Base-by-base conservation (phyloP, 2,113 vertebrate genomes). In the Barbus barbus region DNA sequence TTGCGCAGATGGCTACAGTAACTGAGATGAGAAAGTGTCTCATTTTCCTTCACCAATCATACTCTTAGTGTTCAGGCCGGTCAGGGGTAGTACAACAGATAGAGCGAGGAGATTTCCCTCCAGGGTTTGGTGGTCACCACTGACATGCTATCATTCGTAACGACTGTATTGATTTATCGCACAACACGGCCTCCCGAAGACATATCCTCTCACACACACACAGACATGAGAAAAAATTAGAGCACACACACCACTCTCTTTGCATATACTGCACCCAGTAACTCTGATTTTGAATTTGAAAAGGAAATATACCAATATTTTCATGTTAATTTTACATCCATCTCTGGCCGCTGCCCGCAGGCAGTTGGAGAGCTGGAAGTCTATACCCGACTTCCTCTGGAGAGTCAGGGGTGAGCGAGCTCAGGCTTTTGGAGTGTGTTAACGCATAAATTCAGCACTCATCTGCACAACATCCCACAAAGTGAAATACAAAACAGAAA, bases 391-490 rank as follows among this genome's bases (percentile, higher is more conserved):
- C 69, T 81, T 82, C 84, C 83, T 80, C 72, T n/a, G 67, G 77
- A 28, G 58, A 87, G 85, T 83, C 82, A 87, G 44, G 80, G 85
- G 82, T 86, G 86, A 89, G 33, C 9, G 80, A 84, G 44, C 63
- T 48, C 16, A 22, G 67, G 81, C 77, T 84, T 69, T 58, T 81
- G 60, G 84, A 85, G 82, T 87, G 87, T 88, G 84, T 82, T 78
- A 84, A 46, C 79, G 82, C 84, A 85, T 87, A 89, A 76, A 87
- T 88, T 88, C 81, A 24, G 82, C 84, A 74, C 60, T n/a, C 78
- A 36, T 71, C 83, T 84, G 73, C 24, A 60, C 48, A 65, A 77
- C 83, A 82, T 63, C 76, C 51, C 56, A 75, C 6, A 76, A 76
- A 72, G 58, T 24, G 38, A 67, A 60, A 77, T 71, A 73, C 24